Evolutionary conservation across 2,113 vertebrate species (phyloP), one percentile per base, ranked within the genome.

Genomic region (Sisor rabdophorus): DNA sequence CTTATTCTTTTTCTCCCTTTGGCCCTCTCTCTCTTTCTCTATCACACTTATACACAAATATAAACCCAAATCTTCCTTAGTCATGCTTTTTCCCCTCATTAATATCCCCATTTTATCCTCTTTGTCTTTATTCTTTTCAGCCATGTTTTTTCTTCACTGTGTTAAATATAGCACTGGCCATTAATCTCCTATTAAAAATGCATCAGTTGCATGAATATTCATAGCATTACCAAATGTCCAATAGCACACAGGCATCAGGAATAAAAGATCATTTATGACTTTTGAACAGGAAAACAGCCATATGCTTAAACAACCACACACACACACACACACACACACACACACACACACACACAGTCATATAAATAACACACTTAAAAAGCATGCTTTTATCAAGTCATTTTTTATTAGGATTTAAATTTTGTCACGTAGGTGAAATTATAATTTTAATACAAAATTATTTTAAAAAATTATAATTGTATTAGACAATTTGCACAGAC

Each of bases 131-230:
- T 56, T 65, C 74, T 58, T 48, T 72, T 28, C 60, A 63, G n/a
- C 69, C 26, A 53, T 67, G 64, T 59, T 82, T 65, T 72, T 58
- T 40, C 74, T 76, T 24, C 53, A 67, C 59, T 20, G 30, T 55
- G 77, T 54, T 82, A 82, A 76, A 72, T 79, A 60, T 82, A 82
- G 80, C 58, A 22, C 67, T 76, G 36, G 73, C 68, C 77, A 79
- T 82, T 73, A 79, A 68, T 79, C 54, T 72, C 56, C 48, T 56
- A 67, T 79, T 24, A 76, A 65, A 76, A 76, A 82, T 82, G 69
- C 61, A 71, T 60, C 32, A 63, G 61, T 32, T 56, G 24, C 68
- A 79, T 82, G 61, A 79, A 82, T 79, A 82, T 82, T 82, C 73
- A 82, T 71, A 32, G 70, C 50, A 54, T 72, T 53, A 48, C 76